Evolutionary conservation across 2,113 vertebrate genomes (phyloP).

Genomic region (Ramphastos sulfuratus): DNA sequence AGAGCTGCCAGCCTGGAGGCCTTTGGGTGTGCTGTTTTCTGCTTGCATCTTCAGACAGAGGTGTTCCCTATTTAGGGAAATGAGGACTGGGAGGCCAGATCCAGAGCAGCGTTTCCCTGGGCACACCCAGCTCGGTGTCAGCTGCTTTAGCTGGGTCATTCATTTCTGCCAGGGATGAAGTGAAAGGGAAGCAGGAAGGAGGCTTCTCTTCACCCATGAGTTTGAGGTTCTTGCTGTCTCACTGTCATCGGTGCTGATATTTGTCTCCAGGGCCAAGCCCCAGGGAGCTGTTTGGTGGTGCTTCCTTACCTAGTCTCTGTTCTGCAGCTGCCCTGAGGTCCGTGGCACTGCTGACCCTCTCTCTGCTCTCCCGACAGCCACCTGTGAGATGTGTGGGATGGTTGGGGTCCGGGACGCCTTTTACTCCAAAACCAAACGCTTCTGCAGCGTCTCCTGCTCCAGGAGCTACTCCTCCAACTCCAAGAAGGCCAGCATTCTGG

Average conservation of each 20-base stretch:
- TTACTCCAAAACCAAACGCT: constrained; percentile 98
- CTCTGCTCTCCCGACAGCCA: constrained; percentile 78
- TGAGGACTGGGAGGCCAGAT: not conserved
- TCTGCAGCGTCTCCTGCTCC: constrained; percentile 98
- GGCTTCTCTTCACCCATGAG: not conserved
- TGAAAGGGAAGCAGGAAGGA: not conserved
- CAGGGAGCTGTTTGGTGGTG: not conserved
- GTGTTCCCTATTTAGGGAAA: not conserved
- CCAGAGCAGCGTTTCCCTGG: not conserved
- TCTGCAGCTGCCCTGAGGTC: not conserved
- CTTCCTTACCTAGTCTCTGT: not conserved
- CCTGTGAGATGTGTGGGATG: constrained; percentile 99
- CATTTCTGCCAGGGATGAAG: not conserved
- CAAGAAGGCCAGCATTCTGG: constrained; percentile 99
- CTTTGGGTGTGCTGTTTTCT: not conserved
- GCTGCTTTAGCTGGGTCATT: not conserved
- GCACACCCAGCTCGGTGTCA: not conserved
- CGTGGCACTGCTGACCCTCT: not conserved
- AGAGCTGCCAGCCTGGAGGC: not conserved
- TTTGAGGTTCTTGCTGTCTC: not conserved
- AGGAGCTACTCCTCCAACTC: constrained; percentile 98
- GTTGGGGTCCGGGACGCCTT: constrained; percentile 97
- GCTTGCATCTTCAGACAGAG: not conserved
- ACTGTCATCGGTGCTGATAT: not conserved
- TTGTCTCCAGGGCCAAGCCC: not conserved